A percentile compares a stretch with the other conserved stretches of the same genome.
phyloP scores from a whole-genome alignment of 1,140 invertebrate genomes.

The Penaeus vannamei region DNA sequence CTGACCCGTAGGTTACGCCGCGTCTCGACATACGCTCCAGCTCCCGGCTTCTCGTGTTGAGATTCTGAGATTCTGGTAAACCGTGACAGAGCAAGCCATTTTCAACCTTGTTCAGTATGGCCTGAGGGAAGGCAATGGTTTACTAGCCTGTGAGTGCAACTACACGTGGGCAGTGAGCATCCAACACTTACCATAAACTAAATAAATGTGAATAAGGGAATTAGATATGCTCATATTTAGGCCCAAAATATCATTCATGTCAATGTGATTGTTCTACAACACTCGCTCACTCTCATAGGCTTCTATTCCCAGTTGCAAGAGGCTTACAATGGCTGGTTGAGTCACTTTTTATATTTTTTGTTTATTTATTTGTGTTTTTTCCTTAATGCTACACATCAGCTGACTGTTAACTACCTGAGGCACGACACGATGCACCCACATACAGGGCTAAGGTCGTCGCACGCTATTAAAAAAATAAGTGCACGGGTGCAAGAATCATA shows the following conservation, averaged over 20 bases:
- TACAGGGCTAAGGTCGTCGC: slow-evolving; percentile 36
- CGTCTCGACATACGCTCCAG: neutral
- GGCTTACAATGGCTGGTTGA: slow-evolving; percentile 26
- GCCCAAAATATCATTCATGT: neutral
- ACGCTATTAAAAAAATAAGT: slow-evolving; percentile 47
- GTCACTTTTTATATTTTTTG: slow-evolving; percentile 11
- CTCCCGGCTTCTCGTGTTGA: slow-evolving; percentile 2
- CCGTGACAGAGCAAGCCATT: slow-evolving; percentile 33
- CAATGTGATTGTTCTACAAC: neutral
- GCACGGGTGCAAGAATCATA: slow-evolving; percentile 49
- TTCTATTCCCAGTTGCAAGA: neutral
- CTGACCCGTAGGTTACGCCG: too few species aligned
- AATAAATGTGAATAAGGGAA: too few species aligned
- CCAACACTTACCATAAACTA: too few species aligned
- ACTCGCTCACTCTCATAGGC: neutral
- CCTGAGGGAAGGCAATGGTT: too few species aligned
- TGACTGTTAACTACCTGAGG: slow-evolving; percentile 43
- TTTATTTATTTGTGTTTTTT: neutral
- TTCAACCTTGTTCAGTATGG: slow-evolving; percentile 8
- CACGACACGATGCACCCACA: slow-evolving; percentile 29
- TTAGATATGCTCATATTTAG: neutral
- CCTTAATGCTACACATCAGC: slow-evolving; percentile 54
- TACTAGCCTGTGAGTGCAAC: too few species aligned
- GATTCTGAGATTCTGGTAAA: slow-evolving; percentile 31
- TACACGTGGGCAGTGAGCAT: too few species aligned